A percentile compares a stretch with the other conserved stretches of the same genome.
These are phyloP conservation scores for Calidris pygmaea DNA, from an alignment of 2,113 vertebrate species.

Conservation along the genomic window DNA sequence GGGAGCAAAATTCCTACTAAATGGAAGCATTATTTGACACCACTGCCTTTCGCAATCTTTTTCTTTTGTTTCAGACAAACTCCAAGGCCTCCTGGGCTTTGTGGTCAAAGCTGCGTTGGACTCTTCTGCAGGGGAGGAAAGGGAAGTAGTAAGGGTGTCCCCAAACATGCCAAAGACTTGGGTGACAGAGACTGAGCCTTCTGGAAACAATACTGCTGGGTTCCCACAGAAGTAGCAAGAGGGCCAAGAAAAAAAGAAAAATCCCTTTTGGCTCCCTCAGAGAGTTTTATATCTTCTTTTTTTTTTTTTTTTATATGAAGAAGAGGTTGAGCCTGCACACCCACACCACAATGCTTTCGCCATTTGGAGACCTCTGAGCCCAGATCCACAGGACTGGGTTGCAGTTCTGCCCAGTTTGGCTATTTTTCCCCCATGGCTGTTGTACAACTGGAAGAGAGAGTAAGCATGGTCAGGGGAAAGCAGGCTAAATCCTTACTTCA, in stretches of 20 bases:
- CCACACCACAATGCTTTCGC: background rate
- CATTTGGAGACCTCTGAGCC: background rate
- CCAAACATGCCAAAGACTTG: slow-evolving; percentile 50
- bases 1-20: slow-evolving; percentile 74
- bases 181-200: slow-evolving; percentile 50
- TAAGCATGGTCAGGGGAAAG: background rate
- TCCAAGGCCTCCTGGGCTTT: slow-evolving; percentile 63
- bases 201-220: slow-evolving; percentile 47
- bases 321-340: background rate
- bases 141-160: slow-evolving; percentile 62
- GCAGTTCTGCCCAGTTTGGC: background rate
- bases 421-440: background rate
- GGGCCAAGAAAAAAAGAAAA: slow-evolving; percentile 16
- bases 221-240: slow-evolving; percentile 37
- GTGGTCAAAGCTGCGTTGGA: slow-evolving; percentile 60
- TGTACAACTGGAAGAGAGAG: background rate
- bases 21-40: slow-evolving; percentile 75
- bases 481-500: background rate
- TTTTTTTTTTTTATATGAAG: background rate
- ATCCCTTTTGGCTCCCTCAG: background rate
- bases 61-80: slow-evolving; percentile 71
- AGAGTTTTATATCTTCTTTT: background rate
- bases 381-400: background rate
- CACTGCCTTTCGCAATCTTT: slow-evolving; percentile 70
- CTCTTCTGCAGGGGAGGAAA: slow-evolving; percentile 47